Conservation (phyloP, 2,888 invertebrate genomes). For the Pammene aurita region DNA sequence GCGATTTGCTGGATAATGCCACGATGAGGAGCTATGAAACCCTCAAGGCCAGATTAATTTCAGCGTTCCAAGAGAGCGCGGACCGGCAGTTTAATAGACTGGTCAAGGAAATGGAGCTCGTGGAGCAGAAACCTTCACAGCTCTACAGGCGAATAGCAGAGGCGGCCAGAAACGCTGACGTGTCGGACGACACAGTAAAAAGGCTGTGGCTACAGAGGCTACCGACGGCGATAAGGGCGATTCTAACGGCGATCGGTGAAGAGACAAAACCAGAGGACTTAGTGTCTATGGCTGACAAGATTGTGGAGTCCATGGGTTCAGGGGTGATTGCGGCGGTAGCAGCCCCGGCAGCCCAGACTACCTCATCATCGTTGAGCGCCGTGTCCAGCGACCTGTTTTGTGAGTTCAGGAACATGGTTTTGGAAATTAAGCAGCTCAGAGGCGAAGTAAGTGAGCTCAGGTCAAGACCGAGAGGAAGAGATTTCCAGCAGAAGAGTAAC, state of each 20-base stretch:
- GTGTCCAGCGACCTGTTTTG: too few species aligned
- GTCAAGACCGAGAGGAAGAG: background rate
- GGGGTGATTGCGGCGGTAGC: too few species aligned
- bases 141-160: conserved; percentile 8
- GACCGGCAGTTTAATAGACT: conserved; percentile 7
- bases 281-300: too few species aligned
- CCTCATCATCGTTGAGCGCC: too few species aligned
- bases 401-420: too few species aligned
- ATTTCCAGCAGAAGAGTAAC: background rate
- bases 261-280: background rate
- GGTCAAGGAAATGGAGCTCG: background rate
- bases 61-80: background rate
- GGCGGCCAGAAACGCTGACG: background rate
- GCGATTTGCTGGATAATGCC: conserved; percentile 19
- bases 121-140: conserved; percentile 7
- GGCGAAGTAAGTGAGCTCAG: background rate
- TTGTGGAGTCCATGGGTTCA: too few species aligned
- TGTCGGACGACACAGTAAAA: too few species aligned
- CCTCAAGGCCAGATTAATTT: background rate
- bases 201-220: conserved; percentile 3
- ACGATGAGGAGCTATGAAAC: background rate
- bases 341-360: too few species aligned
- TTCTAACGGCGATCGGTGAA: background rate
- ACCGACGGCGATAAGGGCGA: background rate
- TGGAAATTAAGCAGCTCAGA: too few species aligned